These are phyloP conservation scores for Cynoglossus semilaevis DNA, from an alignment of 2,113 vertebrate genomes.

Conservation along the genomic window DNA sequence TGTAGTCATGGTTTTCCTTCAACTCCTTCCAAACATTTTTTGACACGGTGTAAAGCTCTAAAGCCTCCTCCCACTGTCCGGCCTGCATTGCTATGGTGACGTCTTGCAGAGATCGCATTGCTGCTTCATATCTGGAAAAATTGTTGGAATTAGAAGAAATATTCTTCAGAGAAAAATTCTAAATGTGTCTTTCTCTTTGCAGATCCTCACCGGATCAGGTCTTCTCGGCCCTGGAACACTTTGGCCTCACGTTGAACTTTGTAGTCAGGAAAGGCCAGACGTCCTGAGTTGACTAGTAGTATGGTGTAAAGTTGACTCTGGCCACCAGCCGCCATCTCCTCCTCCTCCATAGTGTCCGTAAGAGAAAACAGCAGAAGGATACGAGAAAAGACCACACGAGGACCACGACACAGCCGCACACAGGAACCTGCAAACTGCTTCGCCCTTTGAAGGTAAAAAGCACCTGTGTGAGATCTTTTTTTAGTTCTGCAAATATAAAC, in stretches of 20 bases:
- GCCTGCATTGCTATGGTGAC: slow-evolving; percentile 78
- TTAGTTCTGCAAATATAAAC: background rate
- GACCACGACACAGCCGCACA: slow-evolving; percentile 75
- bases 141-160: background rate
- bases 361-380: slow-evolving; percentile 88
- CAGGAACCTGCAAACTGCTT: slow-evolving; percentile 82
- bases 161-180: background rate
- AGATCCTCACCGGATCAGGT: slow-evolving; percentile 83
- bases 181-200: background rate
- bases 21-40: slow-evolving; percentile 79
- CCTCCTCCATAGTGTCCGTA: slow-evolving; percentile 85
- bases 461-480: background rate
- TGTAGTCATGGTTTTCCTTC: slow-evolving; percentile 76
- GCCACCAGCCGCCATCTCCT: slow-evolving; percentile 84
- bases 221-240: slow-evolving; percentile 88
- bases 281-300: slow-evolving; percentile 86
- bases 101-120: slow-evolving; percentile 80
- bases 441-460: slow-evolving; percentile 72
- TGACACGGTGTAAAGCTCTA: slow-evolving; percentile 75
- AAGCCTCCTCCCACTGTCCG: slow-evolving; percentile 85
- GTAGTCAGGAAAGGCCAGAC: slow-evolving; percentile 84
- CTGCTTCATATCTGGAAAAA: slow-evolving; percentile 80
- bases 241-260: slow-evolving; percentile 75
- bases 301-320: slow-evolving; percentile 87
- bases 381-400: slow-evolving; percentile 86